Base-by-base conservation (phyloP, 1,140 invertebrate genomes). In the Zophobas atratus region DNA sequence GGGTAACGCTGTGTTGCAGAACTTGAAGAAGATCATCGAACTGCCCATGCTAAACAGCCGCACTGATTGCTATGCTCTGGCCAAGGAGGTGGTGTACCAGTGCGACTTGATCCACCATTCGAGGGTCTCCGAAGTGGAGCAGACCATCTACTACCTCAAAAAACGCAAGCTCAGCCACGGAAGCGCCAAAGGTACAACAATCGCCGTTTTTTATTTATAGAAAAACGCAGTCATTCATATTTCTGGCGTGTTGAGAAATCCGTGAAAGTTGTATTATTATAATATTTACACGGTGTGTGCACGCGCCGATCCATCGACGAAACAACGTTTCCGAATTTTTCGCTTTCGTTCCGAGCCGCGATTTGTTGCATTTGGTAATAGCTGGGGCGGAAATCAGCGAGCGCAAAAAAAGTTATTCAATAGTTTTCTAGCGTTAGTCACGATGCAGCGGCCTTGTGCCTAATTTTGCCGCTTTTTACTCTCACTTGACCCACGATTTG, bases 111-210 rank as follows among this genome's bases (percentile, higher is more conserved):
- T 98, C 84, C 95, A 96, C 86, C 92, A 93, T 72, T 94, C 93
- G 1, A 94, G 96, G 86, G 83, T 95, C 35, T 89, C 91, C 6
- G 96, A 98, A 88, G 93, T 98, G 1, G 95, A 98, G 86, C 96
- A 97, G 84, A 89, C 97, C n/a, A 92, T 98, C 80, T 95, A 94
- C 86, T 98, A 97, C 88, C 88, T 98, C 36, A 94, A 97, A 87
- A 96, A 94, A 87, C 90, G 96, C 75, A 93, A 93, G 86, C 84
- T 88, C 34, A 81, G 81, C 2, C 80, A 79, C 55, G 75, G 76
- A 70, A 60, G 74, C 38, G 79, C 78, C 48, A 81, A 80, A 81
- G 84, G 82, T 84, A 82, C 78, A 34, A 39, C 8, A 6, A 20
- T 8, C 3, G 43, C 43, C 43, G 43, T 4, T 46, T 46, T 63